Evolutionary conservation across 1,140 invertebrate species (phyloP).

Genomic region (Armadillidium nasatum): DNA sequence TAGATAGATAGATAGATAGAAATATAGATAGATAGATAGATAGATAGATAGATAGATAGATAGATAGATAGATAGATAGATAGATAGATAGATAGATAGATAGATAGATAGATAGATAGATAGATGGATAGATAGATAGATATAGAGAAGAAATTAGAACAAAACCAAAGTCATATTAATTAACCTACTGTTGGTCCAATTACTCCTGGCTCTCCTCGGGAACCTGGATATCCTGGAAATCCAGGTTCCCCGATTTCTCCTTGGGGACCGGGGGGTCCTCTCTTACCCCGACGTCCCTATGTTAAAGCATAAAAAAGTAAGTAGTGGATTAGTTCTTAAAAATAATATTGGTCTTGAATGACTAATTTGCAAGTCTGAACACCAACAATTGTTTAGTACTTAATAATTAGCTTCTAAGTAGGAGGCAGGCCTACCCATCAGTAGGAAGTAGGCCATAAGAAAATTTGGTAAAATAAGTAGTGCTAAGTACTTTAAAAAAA

Average conservation of each 20-base stretch:
- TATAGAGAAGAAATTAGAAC: not conserved
- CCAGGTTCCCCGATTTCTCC: conserved; percentile 22
- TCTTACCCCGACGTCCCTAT: conserved; percentile 29
- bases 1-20: too few species aligned
- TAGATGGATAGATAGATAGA: conserved; percentile 16
- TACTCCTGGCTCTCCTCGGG: conserved; percentile 12
- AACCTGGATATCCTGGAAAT: conserved; percentile 25
- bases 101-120: conserved; percentile 18
- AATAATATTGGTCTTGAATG: too few species aligned
- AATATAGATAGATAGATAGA: too few species aligned
- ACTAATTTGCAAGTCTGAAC: too few species aligned
- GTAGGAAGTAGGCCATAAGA: too few species aligned
- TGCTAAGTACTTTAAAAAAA: too few species aligned
- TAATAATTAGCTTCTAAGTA: too few species aligned
- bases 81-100: not conserved
- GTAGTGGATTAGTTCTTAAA: not conserved
- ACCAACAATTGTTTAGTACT: too few species aligned
- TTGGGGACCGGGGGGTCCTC: conserved; percentile 20
- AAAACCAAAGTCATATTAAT: not conserved
- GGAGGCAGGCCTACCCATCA: too few species aligned
- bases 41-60: too few species aligned
- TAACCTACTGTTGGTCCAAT: conserved; percentile 22
- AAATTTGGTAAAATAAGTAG: too few species aligned
- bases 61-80: too few species aligned
- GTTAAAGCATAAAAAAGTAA: not conserved